Conservation (phyloP, 2,113 vertebrate species). For the Tychaedon coryphoeus region DNA sequence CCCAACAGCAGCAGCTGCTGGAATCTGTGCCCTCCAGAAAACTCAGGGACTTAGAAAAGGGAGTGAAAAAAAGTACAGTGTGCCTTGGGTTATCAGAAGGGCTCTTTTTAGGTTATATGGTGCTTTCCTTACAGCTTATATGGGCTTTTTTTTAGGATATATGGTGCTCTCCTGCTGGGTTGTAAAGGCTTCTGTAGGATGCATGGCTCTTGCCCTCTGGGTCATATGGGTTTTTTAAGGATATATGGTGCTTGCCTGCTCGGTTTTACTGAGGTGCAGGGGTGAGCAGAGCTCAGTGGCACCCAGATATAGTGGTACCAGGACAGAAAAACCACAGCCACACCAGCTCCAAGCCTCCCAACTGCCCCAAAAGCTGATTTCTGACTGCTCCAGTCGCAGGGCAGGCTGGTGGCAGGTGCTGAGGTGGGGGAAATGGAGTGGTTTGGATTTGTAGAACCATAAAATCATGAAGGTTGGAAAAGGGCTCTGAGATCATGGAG, state of each 20-base stretch:
- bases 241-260: neutral
- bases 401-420: neutral
- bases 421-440: accelerated
- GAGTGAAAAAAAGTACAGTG: neutral
- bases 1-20: neutral
- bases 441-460: neutral
- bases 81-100: accelerated
- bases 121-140: neutral
- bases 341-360: neutral
- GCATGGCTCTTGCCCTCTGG: neutral
- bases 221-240: neutral
- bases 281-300: neutral
- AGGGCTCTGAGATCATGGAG: neutral
- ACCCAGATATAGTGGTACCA: accelerated
- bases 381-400: neutral
- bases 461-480: neutral
- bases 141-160: neutral
- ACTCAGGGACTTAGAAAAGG: accelerated
- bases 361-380: neutral
- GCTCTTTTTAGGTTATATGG: neutral
- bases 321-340: neutral
- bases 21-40: neutral
- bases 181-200: neutral
- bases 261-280: neutral
- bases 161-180: neutral